These are phyloP conservation scores for Eclectus roratus DNA, from an alignment of 2,113 vertebrate species.

Conservation along the genomic window DNA sequence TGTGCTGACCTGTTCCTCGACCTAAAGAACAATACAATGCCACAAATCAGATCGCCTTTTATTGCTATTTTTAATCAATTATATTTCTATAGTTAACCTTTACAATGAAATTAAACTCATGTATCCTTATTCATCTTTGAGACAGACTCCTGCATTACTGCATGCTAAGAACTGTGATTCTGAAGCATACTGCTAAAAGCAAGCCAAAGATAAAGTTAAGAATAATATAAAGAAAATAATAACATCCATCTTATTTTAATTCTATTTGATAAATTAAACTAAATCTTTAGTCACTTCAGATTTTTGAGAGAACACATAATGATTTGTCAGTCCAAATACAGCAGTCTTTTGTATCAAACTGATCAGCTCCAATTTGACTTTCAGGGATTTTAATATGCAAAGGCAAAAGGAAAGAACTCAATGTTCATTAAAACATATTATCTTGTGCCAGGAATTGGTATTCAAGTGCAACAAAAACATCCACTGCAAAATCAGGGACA, in stretches of 20 bases:
- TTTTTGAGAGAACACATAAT: neutral
- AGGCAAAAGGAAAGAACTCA: neutral
- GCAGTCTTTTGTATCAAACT: neutral
- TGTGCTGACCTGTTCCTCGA: constrained; percentile 93
- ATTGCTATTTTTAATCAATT: neutral
- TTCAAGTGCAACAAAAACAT: neutral
- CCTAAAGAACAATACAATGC: constrained; percentile 67
- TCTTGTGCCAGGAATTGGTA: neutral
- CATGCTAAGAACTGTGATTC: neutral
- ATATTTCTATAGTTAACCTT: neutral
- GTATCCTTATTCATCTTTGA: neutral
- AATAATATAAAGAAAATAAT: neutral
- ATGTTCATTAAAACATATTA: neutral
- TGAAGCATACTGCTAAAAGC: neutral
- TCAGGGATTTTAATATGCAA: neutral
- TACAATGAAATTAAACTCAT: neutral
- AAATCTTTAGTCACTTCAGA: neutral
- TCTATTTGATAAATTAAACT: neutral
- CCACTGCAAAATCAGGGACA: neutral
- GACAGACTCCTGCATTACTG: neutral
- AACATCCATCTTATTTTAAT: neutral
- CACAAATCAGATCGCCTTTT: neutral
- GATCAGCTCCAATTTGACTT: neutral
- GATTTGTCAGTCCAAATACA: neutral
- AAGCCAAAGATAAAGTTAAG: neutral